These are phyloP conservation scores for Percopsis transmontana DNA, from an alignment of 2,113 vertebrate genomes.

Conservation along the genomic window DNA sequence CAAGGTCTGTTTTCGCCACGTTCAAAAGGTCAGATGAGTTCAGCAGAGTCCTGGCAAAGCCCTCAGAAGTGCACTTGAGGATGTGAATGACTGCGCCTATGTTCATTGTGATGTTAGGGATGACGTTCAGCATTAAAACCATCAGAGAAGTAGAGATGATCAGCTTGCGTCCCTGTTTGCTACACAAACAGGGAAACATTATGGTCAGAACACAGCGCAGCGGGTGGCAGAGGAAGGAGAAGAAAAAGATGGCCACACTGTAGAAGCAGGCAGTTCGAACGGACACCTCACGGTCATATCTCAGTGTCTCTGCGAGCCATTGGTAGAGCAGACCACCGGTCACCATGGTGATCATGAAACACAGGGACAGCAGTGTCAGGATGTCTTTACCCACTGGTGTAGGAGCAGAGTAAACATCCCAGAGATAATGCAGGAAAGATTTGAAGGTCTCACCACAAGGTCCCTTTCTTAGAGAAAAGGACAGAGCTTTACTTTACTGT, in stretches of 20 bases:
- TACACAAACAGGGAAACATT: slow-evolving; percentile 84
- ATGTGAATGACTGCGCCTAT: slow-evolving; percentile 74
- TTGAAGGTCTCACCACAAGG: slow-evolving; percentile 29
- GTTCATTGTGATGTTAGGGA: slow-evolving; percentile 85
- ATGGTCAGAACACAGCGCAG: slow-evolving; percentile 87
- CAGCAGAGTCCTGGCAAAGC: slow-evolving; percentile 82
- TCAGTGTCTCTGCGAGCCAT: slow-evolving; percentile 83
- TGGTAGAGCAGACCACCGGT: slow-evolving; percentile 76
- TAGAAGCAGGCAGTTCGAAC: slow-evolving; percentile 54
- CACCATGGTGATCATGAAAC: slow-evolving; percentile 62
- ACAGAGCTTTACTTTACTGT: not conserved
- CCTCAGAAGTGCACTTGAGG: slow-evolving; percentile 84
- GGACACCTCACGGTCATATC: slow-evolving; percentile 65
- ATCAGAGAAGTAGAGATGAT: slow-evolving; percentile 83
- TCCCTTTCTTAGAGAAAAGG: slow-evolving; percentile 29
- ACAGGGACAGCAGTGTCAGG: slow-evolving; percentile 79
- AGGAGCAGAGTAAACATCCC: slow-evolving; percentile 83
- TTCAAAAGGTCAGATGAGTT: slow-evolving; percentile 81
- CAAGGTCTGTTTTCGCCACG: slow-evolving; percentile 72
- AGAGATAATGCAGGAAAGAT: slow-evolving; percentile 62
- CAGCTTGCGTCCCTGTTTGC: slow-evolving; percentile 84
- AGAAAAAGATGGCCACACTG: slow-evolving; percentile 72
- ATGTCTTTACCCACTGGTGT: slow-evolving; percentile 74
- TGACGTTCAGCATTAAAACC: slow-evolving; percentile 78
- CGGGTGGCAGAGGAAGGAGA: slow-evolving; percentile 83